Percentiles rank a stretch among this genome's conserved stretches.
Evolutionary conservation across 2,888 invertebrate genomes (phyloP).

Genomic region (Scelioninae gen. 1): DNA sequence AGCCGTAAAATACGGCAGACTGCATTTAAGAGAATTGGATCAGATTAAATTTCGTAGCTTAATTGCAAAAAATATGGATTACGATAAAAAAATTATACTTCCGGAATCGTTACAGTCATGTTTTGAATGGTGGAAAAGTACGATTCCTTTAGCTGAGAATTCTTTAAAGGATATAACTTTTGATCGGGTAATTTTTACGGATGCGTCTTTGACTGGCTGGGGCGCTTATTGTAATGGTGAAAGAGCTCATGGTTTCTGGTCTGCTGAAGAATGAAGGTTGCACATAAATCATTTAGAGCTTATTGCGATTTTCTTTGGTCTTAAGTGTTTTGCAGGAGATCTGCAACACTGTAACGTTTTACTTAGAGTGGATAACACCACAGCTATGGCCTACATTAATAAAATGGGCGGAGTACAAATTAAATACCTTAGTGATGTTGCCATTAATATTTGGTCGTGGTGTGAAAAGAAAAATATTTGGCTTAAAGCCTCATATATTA

Average conservation of each 20-base stretch:
- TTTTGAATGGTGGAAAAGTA: neutral
- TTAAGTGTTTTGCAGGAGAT: conserved; percentile 4
- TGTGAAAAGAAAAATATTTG: conserved; percentile 14
- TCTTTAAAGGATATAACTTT: neutral
- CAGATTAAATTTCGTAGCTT: neutral
- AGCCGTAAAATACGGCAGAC: neutral
- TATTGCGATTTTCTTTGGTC: neutral
- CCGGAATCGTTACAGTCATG: neutral
- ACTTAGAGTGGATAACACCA: neutral
- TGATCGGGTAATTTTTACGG: conserved; percentile 2
- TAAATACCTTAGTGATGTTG: neutral
- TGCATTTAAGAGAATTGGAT: neutral
- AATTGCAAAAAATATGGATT: neutral
- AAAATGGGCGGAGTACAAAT: neutral
- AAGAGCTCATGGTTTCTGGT: neutral
- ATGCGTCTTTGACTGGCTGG: neutral
- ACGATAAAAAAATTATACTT: neutral
- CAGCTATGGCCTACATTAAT: neutral
- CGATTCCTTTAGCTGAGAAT: neutral
- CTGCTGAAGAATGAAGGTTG: neutral
- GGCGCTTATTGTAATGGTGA: neutral
- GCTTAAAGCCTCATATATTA: conserved; percentile 13
- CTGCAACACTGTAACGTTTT: neutral
- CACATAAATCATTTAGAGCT: conserved; percentile 6
- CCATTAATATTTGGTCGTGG: conserved; percentile 4